Evolutionary conservation across 2,888 invertebrate genomes (phyloP), one percentile per base, ranked within the genome.

Genomic region (Melangyna quadrimaculata): DNA sequence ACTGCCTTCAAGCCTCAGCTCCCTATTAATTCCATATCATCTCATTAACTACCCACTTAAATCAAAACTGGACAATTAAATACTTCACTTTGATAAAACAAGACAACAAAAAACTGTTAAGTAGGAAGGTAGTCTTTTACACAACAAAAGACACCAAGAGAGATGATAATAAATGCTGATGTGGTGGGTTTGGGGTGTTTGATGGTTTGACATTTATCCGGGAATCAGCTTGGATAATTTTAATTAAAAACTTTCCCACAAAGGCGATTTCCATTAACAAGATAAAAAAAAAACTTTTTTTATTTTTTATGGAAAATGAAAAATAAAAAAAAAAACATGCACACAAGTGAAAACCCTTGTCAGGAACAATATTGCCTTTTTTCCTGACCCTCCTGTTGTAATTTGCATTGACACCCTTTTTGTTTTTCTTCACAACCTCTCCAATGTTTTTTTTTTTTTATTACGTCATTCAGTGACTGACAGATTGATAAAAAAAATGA

Each of bases 51-150:
- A 35, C n/a, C 17, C 8, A 17, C 12, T 40, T 40, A 77, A 78
- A 43, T 43, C 51, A 57, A 78, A 78, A 74, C 72, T 74, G 70
- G 29, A 69, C 69, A 73, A 59, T 73, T 73, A 61, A 51, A 79
- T 73, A 65, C 43, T 73, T 78, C 24, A 19, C 37, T 53, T 53
- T 73, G 69, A 79, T 73, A 69, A 61, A 32, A 19, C 5, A 3
- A 35, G 8, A 22, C 35, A 35, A 40, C 19, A 29, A 69, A 43
- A 73, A 70, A 37, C 29, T 40, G 70, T 78, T 69, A 83, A 78
- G 53, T 61, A n/a, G n/a, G n/a, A n/a, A n/a, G n/a, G n/a, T n/a
- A 32, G 45, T 69, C 24, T 69, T 69, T n/a, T 45, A 43, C 22
- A 45, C 65, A 51, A 43, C 40, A 53, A 61, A 27, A 45, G 24